phyloP scores from a whole-genome alignment of 2,113 vertebrate species.

The Pterocles burchelli region DNA sequence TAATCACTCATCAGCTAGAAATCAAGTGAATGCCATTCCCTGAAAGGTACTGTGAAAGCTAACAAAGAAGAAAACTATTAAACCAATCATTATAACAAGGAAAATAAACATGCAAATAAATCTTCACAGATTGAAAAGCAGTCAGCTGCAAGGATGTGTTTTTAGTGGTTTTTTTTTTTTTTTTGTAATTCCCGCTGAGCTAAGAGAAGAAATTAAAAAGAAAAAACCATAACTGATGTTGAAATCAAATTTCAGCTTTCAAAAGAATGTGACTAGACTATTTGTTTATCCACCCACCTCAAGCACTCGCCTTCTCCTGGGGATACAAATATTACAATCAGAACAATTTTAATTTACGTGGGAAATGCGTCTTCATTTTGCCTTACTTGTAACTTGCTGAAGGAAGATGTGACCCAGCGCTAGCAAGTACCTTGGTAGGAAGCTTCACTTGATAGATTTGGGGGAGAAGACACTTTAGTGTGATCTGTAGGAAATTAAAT shows the following conservation, averaged over 20 bases:
- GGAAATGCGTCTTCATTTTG: conserved; percentile 33
- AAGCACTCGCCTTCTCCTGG: conserved; percentile 1
- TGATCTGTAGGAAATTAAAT: background rate
- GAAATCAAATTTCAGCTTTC: conserved; percentile 44
- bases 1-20: conserved; percentile 9
- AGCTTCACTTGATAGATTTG: background rate
- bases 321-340: conserved; percentile 52
- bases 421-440: background rate
- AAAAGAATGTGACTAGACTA: conserved; percentile 43
- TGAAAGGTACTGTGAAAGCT: background rate
- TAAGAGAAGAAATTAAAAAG: background rate
- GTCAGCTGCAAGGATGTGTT: background rate
- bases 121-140: background rate
- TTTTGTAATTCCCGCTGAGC: background rate
- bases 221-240: background rate
- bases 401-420: background rate
- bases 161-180: background rate
- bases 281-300: conserved; percentile 57
- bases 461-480: background rate
- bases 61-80: background rate
- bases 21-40: background rate
- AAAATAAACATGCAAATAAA: conserved; percentile 28
- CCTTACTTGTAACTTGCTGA: background rate
- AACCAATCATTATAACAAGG: background rate
- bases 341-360: conserved; percentile 46